phyloP scores from a whole-genome alignment of 2,888 invertebrate genomes.

The Stegana nigrithorax region DNA sequence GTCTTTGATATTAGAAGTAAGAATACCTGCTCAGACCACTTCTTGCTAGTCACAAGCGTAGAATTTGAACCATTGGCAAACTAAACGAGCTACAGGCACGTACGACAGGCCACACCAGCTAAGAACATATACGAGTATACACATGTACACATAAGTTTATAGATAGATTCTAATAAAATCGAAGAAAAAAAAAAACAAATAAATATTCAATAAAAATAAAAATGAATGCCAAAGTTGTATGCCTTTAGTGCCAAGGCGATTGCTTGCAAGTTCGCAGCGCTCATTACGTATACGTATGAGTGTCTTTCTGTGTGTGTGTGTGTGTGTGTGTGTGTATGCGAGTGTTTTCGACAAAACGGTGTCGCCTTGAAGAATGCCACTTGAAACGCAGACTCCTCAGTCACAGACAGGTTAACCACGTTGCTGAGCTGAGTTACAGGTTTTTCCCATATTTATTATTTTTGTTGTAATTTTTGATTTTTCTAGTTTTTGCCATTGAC shows the following conservation, averaged over 20 bases:
- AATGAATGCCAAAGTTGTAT: conserved; percentile 59
- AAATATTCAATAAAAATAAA: conserved; percentile 33
- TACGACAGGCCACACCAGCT: too few relatives aligned
- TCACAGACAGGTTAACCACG: conserved; percentile 16
- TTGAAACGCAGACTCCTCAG: conserved; percentile 12
- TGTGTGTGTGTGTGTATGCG: neutral
- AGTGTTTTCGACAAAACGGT: conserved; percentile 4
- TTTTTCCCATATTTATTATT: neutral
- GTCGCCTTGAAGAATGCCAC: conserved; percentile 49
- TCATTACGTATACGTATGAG: neutral
- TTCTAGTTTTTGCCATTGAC: too few relatives aligned
- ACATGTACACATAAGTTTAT: neutral
- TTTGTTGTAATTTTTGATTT: too few relatives aligned
- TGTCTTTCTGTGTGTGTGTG: neutral
- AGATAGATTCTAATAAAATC: neutral
- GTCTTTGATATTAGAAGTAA: too few relatives aligned
- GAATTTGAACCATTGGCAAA: too few relatives aligned
- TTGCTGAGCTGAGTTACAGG: neutral
- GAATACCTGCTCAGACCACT: too few relatives aligned
- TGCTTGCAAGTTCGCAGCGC: neutral
- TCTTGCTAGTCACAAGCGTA: too few relatives aligned
- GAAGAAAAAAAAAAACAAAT: conserved; percentile 14
- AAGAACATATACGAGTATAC: conserved; percentile 34
- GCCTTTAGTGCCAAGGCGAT: conserved; percentile 57
- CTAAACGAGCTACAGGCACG: too few relatives aligned